Base-by-base conservation (phyloP, 1,140 invertebrate genomes). In the Drosophila lini region DNA sequence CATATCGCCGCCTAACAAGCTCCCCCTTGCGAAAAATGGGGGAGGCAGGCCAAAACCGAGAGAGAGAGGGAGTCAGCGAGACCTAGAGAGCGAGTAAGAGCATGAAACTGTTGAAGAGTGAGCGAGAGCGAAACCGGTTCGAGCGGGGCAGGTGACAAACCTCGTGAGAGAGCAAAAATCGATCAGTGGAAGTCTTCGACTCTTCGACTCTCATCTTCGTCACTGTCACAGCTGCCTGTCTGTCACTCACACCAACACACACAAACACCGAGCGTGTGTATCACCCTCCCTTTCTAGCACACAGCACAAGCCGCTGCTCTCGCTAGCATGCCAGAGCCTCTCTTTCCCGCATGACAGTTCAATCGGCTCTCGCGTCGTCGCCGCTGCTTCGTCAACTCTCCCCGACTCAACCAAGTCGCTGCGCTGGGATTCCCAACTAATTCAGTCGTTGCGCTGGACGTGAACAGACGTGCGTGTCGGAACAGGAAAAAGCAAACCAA, bases 401-500 rank as follows among this genome's bases (percentile, higher is more conserved):
- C 65, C 80, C 68, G 83, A 85, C 32, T 53, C 50, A 53, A 55
- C 52, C 19, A 55, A 55, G 52, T 55, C 52, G 50, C 5, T 53
- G 67, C 81, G 44, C 62, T 31, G 65, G 62, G 65, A 69, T 67
- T 65, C 65, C 82, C 90, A 92, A 91, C 91, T 91, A 92, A 92
- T 92, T 91, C 89, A 90, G 75, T 89, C 86, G 86, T 90, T 91
- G 90, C 83, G 78, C 84, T 92, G 88, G 80, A 80, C 78, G 80
- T 78, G 91, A 91, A 91, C 91, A 86, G 91, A 92, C 91, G 91
- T 91, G 76, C 81, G 86, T 80, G 82, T 86, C 68, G 68, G 53
- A 67, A 68, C 38, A 41, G 25, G 52, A 36, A 55, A 67, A 50
- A 48, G 15, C 47, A 65, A 48, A 61, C 42, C 44, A 41, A 58